Conservation (phyloP, 2,113 vertebrate genomes). For the Epinephelus moara region DNA sequence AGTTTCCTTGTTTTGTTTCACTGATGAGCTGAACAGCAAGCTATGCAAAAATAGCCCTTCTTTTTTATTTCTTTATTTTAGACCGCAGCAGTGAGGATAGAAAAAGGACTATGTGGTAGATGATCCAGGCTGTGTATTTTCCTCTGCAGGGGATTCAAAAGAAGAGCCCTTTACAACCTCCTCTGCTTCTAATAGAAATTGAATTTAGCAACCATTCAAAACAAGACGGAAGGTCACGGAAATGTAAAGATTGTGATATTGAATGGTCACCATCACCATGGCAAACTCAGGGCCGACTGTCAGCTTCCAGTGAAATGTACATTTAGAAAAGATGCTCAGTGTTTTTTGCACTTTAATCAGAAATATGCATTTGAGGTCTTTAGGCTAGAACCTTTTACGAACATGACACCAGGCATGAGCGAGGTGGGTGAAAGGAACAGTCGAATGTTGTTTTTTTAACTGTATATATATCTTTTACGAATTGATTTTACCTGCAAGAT, state of each 20-base stretch:
- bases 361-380: background rate
- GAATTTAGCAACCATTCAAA: background rate
- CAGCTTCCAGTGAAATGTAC: background rate
- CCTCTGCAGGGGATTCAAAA: slow-evolving; percentile 8
- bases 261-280: slow-evolving; percentile 12
- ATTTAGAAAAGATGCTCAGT: background rate
- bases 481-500: background rate
- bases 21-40: background rate
- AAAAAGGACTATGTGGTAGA: background rate
- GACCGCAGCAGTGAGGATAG: background rate
- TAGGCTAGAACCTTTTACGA: background rate
- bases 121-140: background rate
- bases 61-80: background rate
- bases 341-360: background rate
- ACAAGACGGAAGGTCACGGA: background rate
- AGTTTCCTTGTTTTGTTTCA: background rate
- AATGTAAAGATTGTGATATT: slow-evolving; percentile 1
- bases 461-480: background rate
- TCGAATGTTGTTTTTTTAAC: background rate
- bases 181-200: slow-evolving; percentile 8
- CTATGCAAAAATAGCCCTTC: background rate
- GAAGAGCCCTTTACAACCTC: background rate
- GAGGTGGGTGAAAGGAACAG: background rate
- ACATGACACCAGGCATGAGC: background rate
- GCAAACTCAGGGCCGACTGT: slow-evolving; percentile 1